Conservation (phyloP, 1,140 invertebrate species). For the Drosophila kohkoa region DNA sequence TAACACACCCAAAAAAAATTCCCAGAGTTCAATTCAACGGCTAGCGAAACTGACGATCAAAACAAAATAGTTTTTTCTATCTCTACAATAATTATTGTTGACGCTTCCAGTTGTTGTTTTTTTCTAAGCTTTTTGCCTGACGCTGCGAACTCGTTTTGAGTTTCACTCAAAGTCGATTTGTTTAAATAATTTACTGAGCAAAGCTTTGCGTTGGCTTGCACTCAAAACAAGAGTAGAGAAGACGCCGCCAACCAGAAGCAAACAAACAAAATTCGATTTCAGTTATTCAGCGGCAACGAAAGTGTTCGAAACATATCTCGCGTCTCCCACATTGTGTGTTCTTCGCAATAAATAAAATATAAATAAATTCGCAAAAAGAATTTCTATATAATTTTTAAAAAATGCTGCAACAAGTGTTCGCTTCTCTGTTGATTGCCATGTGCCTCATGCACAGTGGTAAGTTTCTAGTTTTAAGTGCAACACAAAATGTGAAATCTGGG, state of each 20-base stretch:
- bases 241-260: not conserved
- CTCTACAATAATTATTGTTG: conserved; percentile 9
- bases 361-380: not conserved
- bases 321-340: not conserved
- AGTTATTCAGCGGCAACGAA: conserved; percentile 61
- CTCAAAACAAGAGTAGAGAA: conserved; percentile 36
- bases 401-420: conserved; percentile 67
- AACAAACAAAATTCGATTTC: conserved; percentile 51
- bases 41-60: conserved; percentile 67
- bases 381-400: conserved; percentile 22
- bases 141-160: conserved; percentile 61
- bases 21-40: conserved; percentile 9
- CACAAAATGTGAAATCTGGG: conserved; percentile 6
- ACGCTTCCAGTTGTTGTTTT: not conserved
- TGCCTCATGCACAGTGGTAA: conserved; percentile 68
- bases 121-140: conserved; percentile 4
- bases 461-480: conserved; percentile 22
- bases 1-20: not conserved
- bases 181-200: conserved; percentile 37
- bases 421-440: conserved; percentile 57
- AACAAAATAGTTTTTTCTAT: conserved; percentile 64
- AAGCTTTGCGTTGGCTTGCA: conserved; percentile 29
- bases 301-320: conserved; percentile 24
- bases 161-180: conserved; percentile 57
- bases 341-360: not conserved